Base-by-base conservation (phyloP, 2,888 invertebrate species). In the Trachelus stipa region DNA sequence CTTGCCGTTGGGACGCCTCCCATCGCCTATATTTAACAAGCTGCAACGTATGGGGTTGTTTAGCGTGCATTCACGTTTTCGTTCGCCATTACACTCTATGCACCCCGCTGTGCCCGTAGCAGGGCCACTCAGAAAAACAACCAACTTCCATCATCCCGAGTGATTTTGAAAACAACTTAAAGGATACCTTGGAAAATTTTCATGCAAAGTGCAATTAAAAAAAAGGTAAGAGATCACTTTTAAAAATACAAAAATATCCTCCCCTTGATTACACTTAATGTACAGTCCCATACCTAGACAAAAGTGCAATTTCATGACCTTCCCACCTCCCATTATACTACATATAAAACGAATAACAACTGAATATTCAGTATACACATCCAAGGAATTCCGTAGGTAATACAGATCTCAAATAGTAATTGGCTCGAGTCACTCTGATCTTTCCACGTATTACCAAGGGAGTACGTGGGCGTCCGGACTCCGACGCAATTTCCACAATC, bases 11-110 rank as follows among this genome's bases (percentile, higher is more conserved):
- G 80, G 71, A 80, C 68, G 68, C 74, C 23, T 78, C 76, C 40
- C 76, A 73, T 75, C 73, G 81, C 79, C 81, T 85, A 86, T 84
- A 82, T 85, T 85, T 82, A 86, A 84, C 81, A 79, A 81, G 76
- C 76, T 77, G 79, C 75, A 78, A 73, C 80, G 56, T 76, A 76
- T 31, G 75, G 56, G 69, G 73, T 35, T 56, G 56, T 56, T 56
- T 56, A 56, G 2, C 15, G 56, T 56, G 56, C 56, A 56, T 56
- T 56, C 23, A 56, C 23, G 56, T 56, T 56, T 56, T 56, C 15
- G 40, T 40, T 6, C 40, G 40, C 40, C 15, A 40, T 56, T 56
- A 23, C 23, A 23, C 56, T 56, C 56, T 6, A 23, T 56, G 56
- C 56, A 56, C 56, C 56, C 56, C 9, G 56, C 56, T 23, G 56